Conservation (phyloP, 1,140 invertebrate species). For the Phthorimaea operculella region DNA sequence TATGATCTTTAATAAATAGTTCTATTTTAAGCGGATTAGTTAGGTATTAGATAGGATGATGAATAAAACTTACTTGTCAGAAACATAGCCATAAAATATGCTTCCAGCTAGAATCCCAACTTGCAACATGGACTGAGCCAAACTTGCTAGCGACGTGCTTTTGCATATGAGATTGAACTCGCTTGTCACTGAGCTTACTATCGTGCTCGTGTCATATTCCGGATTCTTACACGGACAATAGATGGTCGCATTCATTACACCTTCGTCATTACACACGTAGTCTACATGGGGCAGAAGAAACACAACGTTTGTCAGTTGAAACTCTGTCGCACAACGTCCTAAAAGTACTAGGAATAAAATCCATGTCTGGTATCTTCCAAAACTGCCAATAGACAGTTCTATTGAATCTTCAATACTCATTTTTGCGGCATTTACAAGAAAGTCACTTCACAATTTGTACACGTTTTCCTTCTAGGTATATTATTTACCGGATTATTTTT, state of each 20-base stretch:
- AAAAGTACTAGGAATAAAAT: slow-evolving; percentile 72
- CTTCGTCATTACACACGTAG: slow-evolving; percentile 68
- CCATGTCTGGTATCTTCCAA: slow-evolving; percentile 15
- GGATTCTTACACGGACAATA: slow-evolving; percentile 54
- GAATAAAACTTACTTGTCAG: slow-evolving; percentile 52
- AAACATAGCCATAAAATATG: slow-evolving; percentile 62
- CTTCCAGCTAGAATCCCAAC: slow-evolving; percentile 65
- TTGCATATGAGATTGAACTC: slow-evolving; percentile 69
- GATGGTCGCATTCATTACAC: slow-evolving; percentile 43
- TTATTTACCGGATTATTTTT: too few species aligned
- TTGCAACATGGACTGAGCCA: slow-evolving; percentile 66
- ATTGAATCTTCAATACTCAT: slow-evolving; percentile 8
- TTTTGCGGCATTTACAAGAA: background rate
- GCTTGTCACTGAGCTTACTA: slow-evolving; percentile 60
- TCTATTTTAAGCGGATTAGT: too few species aligned
- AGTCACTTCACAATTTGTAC: too few species aligned
- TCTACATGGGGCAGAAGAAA: slow-evolving; percentile 73
- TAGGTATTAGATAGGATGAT: too few species aligned
- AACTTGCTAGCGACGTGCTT: slow-evolving; percentile 54
- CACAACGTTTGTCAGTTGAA: slow-evolving; percentile 74
- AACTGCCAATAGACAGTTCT: slow-evolving; percentile 10
- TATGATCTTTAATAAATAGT: too few species aligned
- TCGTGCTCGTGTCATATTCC: slow-evolving; percentile 55
- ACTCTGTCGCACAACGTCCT: slow-evolving; percentile 74
- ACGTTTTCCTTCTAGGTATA: too few species aligned